phyloP scores from a whole-genome alignment of 1,140 invertebrate species.

The Microplitis demolitor region DNA sequence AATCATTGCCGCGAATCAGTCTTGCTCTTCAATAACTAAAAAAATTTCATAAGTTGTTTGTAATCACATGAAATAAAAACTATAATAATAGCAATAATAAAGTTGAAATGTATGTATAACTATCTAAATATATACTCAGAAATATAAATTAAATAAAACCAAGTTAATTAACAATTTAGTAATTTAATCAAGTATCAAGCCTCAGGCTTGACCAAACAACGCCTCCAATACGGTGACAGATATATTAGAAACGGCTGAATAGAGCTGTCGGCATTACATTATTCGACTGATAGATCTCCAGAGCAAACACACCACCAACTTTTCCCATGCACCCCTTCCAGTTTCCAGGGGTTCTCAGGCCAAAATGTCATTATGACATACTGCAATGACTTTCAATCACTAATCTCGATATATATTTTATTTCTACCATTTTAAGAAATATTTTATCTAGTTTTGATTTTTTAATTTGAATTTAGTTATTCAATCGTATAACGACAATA shows the following conservation, averaged over 20 bases:
- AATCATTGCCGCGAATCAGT: too few species aligned
- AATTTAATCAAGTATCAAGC: conserved; percentile 29
- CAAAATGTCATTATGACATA: conserved; percentile 12
- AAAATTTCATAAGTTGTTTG: too few species aligned
- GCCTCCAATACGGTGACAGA: conserved; percentile 46
- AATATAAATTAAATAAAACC: background rate
- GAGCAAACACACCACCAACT: conserved; percentile 58
- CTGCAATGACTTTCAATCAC: conserved; percentile 11
- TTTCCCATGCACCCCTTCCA: conserved; percentile 53
- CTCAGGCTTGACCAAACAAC: conserved; percentile 27
- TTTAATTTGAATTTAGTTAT: background rate
- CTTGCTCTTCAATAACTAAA: too few species aligned
- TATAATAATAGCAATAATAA: too few species aligned
- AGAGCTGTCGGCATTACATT: conserved; percentile 55
- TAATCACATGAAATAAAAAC: too few species aligned
- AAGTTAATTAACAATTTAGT: conserved; percentile 16
- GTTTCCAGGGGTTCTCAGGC: conserved; percentile 51
- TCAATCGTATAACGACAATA: background rate
- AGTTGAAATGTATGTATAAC: too few species aligned
- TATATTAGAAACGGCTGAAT: conserved; percentile 60
- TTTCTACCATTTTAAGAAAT: background rate
- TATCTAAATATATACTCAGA: background rate
- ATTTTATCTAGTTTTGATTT: background rate
- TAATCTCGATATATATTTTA: background rate
- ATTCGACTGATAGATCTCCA: conserved; percentile 57